phyloP scores from a whole-genome alignment of 2,888 invertebrate species.

The Philopedon plagiatum region DNA sequence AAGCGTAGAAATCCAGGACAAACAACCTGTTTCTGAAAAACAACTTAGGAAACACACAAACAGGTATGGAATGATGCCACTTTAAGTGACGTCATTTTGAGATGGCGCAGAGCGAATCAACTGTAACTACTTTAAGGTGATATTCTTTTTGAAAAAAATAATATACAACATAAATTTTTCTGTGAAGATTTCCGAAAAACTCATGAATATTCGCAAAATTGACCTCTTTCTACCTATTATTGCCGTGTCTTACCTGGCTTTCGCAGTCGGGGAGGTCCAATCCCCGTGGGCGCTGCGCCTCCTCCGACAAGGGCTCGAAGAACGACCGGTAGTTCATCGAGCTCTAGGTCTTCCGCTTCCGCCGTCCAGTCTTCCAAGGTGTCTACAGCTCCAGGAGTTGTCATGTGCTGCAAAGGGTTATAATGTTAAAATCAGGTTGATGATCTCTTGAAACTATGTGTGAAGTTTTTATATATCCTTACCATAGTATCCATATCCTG shows the following conservation, averaged over 20 bases:
- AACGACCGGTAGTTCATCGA: slow-evolving; percentile 83
- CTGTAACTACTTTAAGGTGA: too few relatives aligned
- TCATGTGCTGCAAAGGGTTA: slow-evolving; percentile 30
- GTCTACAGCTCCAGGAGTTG: slow-evolving; percentile 41
- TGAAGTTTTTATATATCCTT: background rate
- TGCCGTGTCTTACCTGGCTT: slow-evolving; percentile 44
- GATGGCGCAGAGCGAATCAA: too few relatives aligned
- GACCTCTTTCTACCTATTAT: too few relatives aligned
- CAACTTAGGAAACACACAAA: too few relatives aligned
- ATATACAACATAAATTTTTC: too few relatives aligned
- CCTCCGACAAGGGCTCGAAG: slow-evolving; percentile 87
- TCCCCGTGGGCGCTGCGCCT: slow-evolving; percentile 57
- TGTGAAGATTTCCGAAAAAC: too few relatives aligned
- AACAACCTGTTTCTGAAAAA: too few relatives aligned
- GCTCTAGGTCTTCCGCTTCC: slow-evolving; percentile 73
- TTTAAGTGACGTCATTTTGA: too few relatives aligned
- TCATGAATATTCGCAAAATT: too few relatives aligned
- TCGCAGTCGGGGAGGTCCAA: slow-evolving; percentile 40
- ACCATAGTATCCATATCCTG: slow-evolving; percentile 49
- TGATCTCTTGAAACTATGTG: background rate
- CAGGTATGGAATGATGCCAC: too few relatives aligned
- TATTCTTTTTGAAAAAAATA: too few relatives aligned
- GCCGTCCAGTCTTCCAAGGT: slow-evolving; percentile 71
- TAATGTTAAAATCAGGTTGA: background rate
- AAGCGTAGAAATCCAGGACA: too few relatives aligned